A percentile compares a stretch with the other conserved stretches of the same genome.
phyloP scores from a whole-genome alignment of 1,140 invertebrate genomes.

The Harlomillsia oculata region DNA sequence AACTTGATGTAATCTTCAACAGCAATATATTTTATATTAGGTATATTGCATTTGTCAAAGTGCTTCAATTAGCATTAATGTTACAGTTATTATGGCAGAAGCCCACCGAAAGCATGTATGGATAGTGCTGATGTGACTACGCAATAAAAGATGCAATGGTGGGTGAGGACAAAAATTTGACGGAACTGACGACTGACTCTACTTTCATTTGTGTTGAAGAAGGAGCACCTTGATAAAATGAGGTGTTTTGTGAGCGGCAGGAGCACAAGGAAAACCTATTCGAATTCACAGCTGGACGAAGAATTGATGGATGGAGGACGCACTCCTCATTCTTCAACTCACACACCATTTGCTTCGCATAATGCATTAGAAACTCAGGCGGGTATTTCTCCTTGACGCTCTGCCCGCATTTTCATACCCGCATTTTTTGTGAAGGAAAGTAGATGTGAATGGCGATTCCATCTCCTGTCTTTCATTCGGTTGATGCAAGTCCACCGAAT shows the following conservation, averaged over 20 bases:
- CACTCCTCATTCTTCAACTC: constrained; percentile 32
- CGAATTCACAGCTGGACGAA: constrained; percentile 2
- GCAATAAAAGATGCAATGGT: no score
- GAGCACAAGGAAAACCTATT: not conserved
- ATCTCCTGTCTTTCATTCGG: constrained; percentile 7
- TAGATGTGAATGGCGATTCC: constrained; percentile 8
- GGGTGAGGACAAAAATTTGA: not conserved
- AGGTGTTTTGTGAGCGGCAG: not conserved
- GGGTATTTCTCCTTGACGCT: not conserved
- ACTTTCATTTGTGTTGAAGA: not conserved
- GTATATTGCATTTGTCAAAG: no score
- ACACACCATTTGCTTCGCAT: constrained; percentile 30
- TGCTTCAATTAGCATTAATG: no score
- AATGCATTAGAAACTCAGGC: no score
- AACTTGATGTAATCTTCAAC: no score
- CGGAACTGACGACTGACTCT: not conserved
- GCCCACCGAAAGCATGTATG: no score
- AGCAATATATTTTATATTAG: no score
- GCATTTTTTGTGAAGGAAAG: not conserved
- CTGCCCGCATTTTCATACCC: not conserved
- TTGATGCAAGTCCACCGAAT: not conserved
- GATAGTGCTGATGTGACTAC: no score
- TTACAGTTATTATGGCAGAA: no score
- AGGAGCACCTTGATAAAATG: constrained; percentile 1
- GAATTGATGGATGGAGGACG: constrained; percentile 19